Evolutionary conservation across 2,888 invertebrate genomes (phyloP), one percentile per base, ranked within the genome.

Genomic region (Microctonus brassicae): DNA sequence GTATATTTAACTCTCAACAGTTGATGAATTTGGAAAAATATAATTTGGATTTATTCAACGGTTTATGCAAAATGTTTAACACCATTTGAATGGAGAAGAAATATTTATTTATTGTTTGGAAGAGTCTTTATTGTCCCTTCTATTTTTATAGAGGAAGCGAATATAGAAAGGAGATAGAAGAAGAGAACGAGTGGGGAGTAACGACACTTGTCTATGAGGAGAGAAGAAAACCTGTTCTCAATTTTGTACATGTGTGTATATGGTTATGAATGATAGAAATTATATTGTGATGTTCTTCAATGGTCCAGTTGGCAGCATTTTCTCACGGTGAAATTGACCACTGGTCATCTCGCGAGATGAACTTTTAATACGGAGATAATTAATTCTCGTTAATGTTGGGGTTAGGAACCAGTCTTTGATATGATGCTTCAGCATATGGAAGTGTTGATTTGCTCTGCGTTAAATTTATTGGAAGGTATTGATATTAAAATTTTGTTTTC

Each of bases 321-420:
- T 85, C 85, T 84, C 85, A 85, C 85, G 84, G 77, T 79, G 33
- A 20, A 26, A 76, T 78, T 83, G 83, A 81, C 83, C 84, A 80
- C 71, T 79, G 82, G 84, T 83, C 80, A 84, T 85, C 83, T 83
- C 80, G 57, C 64, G 79, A 81, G 76, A 79, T 78, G 69, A 20
- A 36, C 73, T 78, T 64, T 70, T 55, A 39, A 24, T 24, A n/a
- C 61, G 62, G 72, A 69, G 69, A 75, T 64, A 36, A 57, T 62
- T 42, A 55, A 17, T 61, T 52, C 52, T 29, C 70, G 36, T 13
- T 22, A 39, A 10, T 20, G 22, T 26, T 11, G 9, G 65, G 68
- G 70, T 63, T n/a, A 64, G 53, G n/a, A 71, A 76, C 77, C 72
- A 58, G 77, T 77, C 69, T 36, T 9, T 7, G 6, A 47, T 1